Evolutionary conservation across 2,888 invertebrate species (phyloP).

Genomic region (Cryptophagus acutangulus): DNA sequence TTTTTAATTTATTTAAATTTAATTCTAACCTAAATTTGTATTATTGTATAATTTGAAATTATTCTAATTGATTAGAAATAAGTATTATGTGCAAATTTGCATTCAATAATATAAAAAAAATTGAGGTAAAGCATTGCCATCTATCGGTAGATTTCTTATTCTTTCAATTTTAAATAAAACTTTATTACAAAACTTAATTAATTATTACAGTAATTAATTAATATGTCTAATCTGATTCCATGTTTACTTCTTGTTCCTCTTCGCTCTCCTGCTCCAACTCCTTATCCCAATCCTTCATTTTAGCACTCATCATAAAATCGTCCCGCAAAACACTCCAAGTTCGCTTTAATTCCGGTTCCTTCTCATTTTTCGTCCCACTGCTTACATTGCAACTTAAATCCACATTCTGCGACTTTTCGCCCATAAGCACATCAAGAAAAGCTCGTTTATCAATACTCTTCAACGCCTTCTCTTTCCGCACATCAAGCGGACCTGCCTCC

Average conservation of each 20-base stretch:
- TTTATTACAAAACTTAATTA: slow-evolving; percentile 8
- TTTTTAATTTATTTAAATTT: not conserved
- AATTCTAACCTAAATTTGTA: not conserved
- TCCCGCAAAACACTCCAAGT: slow-evolving; percentile 68
- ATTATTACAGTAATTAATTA: slow-evolving; percentile 15
- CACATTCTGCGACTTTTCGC: slow-evolving; percentile 53
- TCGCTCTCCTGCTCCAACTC: slow-evolving; percentile 53
- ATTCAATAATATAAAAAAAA: too few relatives aligned
- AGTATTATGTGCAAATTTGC: too few relatives aligned
- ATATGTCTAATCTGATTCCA: slow-evolving; percentile 22
- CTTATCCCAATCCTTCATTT: slow-evolving; percentile 90
- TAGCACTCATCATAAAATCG: slow-evolving; percentile 85
- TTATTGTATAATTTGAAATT: too few relatives aligned
- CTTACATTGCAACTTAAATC: slow-evolving; percentile 34
- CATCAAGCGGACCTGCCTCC: slow-evolving; percentile 68
- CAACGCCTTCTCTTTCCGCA: slow-evolving; percentile 69
- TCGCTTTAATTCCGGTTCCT: slow-evolving; percentile 19
- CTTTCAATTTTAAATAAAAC: not conserved
- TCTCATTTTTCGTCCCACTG: slow-evolving; percentile 14
- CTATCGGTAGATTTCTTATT: too few relatives aligned
- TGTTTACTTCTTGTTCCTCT: slow-evolving; percentile 21
- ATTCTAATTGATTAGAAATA: too few relatives aligned
- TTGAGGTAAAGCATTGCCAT: too few relatives aligned
- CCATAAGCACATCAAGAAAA: slow-evolving; percentile 76
- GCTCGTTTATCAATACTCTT: slow-evolving; percentile 71